Evolutionary conservation across 2,113 vertebrate species (phyloP).

Genomic region (Trochalopteron elliotii): DNA sequence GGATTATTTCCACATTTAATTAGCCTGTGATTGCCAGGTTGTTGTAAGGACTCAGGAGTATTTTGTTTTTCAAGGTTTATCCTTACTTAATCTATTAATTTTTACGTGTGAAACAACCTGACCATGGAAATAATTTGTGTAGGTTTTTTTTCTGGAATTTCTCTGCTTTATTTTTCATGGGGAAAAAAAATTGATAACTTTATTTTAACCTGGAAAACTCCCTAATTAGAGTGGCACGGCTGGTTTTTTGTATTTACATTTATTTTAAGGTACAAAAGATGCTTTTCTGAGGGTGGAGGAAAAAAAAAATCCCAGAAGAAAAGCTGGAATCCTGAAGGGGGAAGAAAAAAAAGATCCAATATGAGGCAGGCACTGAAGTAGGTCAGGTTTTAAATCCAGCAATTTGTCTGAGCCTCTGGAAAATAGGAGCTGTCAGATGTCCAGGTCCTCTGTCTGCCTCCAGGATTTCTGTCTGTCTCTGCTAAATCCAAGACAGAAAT

Average conservation of each 20-base stretch:
- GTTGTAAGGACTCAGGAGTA: not conserved
- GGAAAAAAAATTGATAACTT: rapidly evolving
- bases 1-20: not conserved
- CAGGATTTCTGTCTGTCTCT: not conserved
- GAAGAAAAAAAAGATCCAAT: not conserved
- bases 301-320: not conserved
- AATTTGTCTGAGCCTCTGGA: not conserved
- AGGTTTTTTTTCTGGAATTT: not conserved
- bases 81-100: not conserved
- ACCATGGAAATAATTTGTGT: rapidly evolving
- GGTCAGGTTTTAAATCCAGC: not conserved
- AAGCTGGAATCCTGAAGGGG: not conserved
- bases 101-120: rapidly evolving
- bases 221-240: not conserved
- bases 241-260: not conserved
- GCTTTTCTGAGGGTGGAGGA: not conserved
- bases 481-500: not conserved
- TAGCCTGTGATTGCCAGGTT: not conserved
- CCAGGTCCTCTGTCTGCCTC: not conserved
- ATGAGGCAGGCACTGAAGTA: not conserved
- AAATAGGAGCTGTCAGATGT: not conserved
- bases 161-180: not conserved
- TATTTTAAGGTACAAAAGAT: not conserved
- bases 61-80: not conserved
- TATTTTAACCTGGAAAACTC: not conserved